Base-by-base conservation (phyloP, 2,888 invertebrate species). In the Pherbina coryleti region DNA sequence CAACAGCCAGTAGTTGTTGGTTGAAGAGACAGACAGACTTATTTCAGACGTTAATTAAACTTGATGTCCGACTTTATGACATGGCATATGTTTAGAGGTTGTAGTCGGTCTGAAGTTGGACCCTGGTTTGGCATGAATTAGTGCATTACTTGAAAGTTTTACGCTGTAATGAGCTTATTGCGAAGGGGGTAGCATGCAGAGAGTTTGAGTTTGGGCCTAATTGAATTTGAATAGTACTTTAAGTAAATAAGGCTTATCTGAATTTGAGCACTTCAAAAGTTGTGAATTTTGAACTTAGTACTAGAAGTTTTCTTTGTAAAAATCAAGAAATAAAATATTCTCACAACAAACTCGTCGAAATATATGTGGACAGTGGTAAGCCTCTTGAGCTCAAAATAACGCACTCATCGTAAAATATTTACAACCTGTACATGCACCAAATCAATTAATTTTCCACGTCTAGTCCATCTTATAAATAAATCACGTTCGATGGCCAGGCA, bases 31-130 rank as follows among this genome's bases (percentile, higher is more conserved):
- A 2, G 31, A 34, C 19, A 17, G 34, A 55, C n/a, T 17, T 55
- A 44, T 57, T n/a, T 14, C 34, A 80, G 82, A 81, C 79, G 80
- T 78, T 83, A 82, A 82, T 83, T 83, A 83, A 70, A 80, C 80
- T 80, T 80, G 82, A 82, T 79, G 79, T 79, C 79, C 75, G 67
- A 79, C 77, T 76, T 62, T 57, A 77, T 66, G 67, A 64, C 5
- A 60, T 49, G 9, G 37, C 37, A 9, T 11, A 66, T 19, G 19
- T 34, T 19, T 28, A 34, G 14, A 31, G 17, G 64, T 66, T 28
- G 64, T 66, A 19, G 19, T 7, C n/a, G 17, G 19, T 34, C 17
- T 66, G 34, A 9, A 28, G 37, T 67, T 62, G n/a, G 28, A 25
- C 28, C 1, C 25, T 62, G 11, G 62, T 62, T 19, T 22, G n/a